Percentiles rank a stretch among this genome's conserved stretches.
phyloP scores from a whole-genome alignment of 1,140 invertebrate species.

The Tetramorium parvispinum region DNA sequence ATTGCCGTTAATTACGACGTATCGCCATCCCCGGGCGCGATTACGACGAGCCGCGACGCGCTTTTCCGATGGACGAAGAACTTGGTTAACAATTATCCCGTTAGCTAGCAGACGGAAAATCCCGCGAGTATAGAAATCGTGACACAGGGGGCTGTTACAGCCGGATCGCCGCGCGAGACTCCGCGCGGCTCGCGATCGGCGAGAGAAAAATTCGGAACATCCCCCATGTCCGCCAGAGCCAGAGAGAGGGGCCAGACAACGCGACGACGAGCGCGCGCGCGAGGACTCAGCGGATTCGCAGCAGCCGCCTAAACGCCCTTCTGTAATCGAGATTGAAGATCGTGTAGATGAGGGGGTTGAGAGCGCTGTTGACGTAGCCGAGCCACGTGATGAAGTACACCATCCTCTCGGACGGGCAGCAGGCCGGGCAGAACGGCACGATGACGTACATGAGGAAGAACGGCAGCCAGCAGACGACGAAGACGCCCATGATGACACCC shows the following conservation, averaged over 20 bases:
- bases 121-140: background rate
- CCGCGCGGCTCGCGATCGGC: background rate
- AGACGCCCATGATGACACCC: constrained; percentile 97
- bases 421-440: constrained; percentile 93
- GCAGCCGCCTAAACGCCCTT: constrained; percentile 95
- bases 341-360: constrained; percentile 99
- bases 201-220: background rate
- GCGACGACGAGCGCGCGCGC: background rate
- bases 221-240: background rate
- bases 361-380: constrained; percentile 98
- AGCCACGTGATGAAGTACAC: constrained; percentile 98
- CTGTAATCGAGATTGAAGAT: constrained; percentile 99
- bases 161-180: background rate
- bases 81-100: constrained; percentile 31
- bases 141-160: background rate
- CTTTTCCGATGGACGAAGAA: constrained; percentile 57
- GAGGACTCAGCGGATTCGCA: constrained; percentile 88
- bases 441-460: constrained; percentile 98
- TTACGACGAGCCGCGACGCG: background rate
- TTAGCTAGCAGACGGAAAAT: constrained; percentile 9
- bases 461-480: constrained; percentile 98
- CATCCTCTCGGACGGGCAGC: constrained; percentile 92
- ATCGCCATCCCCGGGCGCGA: background rate
- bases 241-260: background rate
- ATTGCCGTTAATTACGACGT: constrained; percentile 33